A percentile compares a stretch with the other conserved stretches of the same genome.
phyloP scores from a whole-genome alignment of 2,113 vertebrate species.

The Cricetomys ansorgei region DNA sequence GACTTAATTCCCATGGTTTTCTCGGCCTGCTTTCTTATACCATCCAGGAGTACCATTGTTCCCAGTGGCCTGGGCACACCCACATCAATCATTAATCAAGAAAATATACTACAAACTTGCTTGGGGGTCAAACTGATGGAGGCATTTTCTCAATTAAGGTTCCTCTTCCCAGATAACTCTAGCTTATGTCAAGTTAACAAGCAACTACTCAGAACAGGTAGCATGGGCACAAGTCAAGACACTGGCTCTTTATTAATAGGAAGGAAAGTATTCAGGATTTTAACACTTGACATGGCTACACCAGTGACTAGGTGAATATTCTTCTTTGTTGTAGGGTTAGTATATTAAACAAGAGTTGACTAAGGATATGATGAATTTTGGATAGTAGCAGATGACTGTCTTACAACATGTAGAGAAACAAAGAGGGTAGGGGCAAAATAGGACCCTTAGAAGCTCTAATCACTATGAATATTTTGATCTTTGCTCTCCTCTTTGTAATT shows the following conservation, averaged over 20 bases:
- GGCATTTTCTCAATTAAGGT: not conserved
- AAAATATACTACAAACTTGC: not conserved
- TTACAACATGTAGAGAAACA: slow-evolving; percentile 8
- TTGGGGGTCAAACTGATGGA: not conserved
- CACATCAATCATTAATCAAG: not conserved
- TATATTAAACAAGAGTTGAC: slow-evolving; percentile 11
- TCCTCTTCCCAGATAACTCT: not conserved
- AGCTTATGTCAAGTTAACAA: not conserved
- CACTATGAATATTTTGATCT: slow-evolving; percentile 24
- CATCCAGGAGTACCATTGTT: not conserved
- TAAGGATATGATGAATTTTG: slow-evolving; percentile 1
- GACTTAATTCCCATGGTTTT: not conserved
- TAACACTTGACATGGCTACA: not conserved
- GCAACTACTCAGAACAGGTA: not conserved
- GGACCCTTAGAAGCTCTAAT: slow-evolving; percentile 15
- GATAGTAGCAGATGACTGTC: not conserved
- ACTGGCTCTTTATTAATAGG: not conserved
- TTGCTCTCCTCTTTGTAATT: slow-evolving; percentile 27
- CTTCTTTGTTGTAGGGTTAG: not conserved
- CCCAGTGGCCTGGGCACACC: not conserved
- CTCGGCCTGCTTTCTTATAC: not conserved
- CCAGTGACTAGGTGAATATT: slow-evolving; percentile 17
- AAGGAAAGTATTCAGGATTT: slow-evolving; percentile 31
- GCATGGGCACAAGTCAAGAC: not conserved
- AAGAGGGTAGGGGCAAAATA: not conserved